Base-by-base conservation (phyloP, 2,113 vertebrate genomes). In the Scartelaos histophorus region DNA sequence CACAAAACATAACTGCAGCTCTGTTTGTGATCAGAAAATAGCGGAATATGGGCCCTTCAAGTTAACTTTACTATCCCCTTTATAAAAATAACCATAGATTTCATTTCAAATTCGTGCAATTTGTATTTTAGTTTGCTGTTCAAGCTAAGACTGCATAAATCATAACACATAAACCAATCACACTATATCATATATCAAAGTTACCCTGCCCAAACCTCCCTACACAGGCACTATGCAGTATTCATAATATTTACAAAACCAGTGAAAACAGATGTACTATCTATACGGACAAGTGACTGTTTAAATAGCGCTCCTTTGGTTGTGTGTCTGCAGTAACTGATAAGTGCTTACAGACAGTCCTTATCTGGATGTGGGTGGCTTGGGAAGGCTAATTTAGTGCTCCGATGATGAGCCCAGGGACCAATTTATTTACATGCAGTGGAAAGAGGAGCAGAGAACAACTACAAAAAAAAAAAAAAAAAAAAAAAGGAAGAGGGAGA, bases 321-420 rank as follows among this genome's bases (percentile, higher is more conserved):
- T 88, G 67, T 49, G 49, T 73, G 81, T 85, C 82, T 84, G 77
- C 60, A 60, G 60, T 56, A 76, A 81, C 82, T 74, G 84, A 87
- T 89, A 87, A 80, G 75, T 79, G 76, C 66, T 43, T 67, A 74
- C 75, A 79, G 80, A 84, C 79, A 72, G 79, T 69, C 75, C 83
- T 85, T 89, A 89, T 92, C 88, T 88, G 66, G 29, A 66, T 70
- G 73, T 85, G 79, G 84, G 90, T 60, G 62, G 73, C 80, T 81
- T 74, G 72, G 84, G 82, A 88, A 76, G 77, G 24, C 74, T 77
- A 64, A 83, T 82, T 74, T 67, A 85, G 79, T 69, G 25, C 46
- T 13, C 22, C 65, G 67, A 58, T 19, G 49, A 22, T 4, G n/a
- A n/a, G n/a, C n/a, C n/a, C n/a, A n/a, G n/a, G n/a, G n/a, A n/a